Evolutionary conservation across 2,888 invertebrate genomes (phyloP).

Genomic region (Zygothrica quintamaculata): DNA sequence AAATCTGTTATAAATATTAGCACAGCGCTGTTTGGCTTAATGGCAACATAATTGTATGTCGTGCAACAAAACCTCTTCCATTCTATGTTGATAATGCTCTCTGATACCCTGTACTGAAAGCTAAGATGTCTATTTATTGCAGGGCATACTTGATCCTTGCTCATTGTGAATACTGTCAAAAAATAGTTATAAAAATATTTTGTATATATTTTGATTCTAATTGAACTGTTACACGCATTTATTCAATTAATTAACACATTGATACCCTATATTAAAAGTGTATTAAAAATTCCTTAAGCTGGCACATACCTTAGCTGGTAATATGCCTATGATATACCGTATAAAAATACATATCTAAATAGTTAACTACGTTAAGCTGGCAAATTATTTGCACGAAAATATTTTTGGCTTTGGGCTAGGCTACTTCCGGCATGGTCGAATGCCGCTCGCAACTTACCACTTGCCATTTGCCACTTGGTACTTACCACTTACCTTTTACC

Average conservation of each 20-base stretch:
- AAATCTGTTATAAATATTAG: conserved; percentile 68
- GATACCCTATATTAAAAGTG: too few relatives aligned
- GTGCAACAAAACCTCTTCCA: too few relatives aligned
- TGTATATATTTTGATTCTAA: too few relatives aligned
- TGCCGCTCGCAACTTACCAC: conserved; percentile 26
- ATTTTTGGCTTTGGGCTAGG: conserved; percentile 59
- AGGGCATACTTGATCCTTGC: too few relatives aligned
- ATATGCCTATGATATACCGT: conserved; percentile 24
- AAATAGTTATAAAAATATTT: too few relatives aligned
- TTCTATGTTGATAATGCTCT: too few relatives aligned
- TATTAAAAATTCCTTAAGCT: too few relatives aligned
- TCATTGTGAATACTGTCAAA: too few relatives aligned
- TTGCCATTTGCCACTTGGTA: conserved; percentile 13
- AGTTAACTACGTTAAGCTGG: conserved; percentile 67
- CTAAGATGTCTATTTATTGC: too few relatives aligned
- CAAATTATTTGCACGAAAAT: conserved; percentile 80
- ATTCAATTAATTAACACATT: too few relatives aligned
- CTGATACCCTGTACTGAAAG: not conserved
- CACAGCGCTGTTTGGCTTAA: conserved; percentile 49
- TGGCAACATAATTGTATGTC: conserved; percentile 71
- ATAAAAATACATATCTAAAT: conserved; percentile 64
- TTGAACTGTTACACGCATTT: too few relatives aligned
- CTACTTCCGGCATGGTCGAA: conserved; percentile 58
- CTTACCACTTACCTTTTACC: conserved; percentile 26
- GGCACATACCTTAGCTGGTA: not conserved